phyloP scores from a whole-genome alignment of 2,888 invertebrate species.

The Asteroscopus sphinx region DNA sequence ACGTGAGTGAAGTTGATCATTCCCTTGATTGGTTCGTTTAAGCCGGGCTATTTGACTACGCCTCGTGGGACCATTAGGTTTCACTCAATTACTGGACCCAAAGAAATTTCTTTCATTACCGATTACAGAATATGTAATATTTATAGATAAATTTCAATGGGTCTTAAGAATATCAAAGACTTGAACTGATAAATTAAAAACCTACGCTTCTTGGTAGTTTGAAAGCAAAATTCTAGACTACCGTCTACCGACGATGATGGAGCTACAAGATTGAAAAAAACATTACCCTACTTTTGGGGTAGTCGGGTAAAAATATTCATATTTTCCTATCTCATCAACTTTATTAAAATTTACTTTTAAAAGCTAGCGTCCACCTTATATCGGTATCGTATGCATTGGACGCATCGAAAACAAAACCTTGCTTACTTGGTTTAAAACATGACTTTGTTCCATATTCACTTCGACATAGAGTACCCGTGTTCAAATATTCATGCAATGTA shows the following conservation, averaged over 20 bases:
- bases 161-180: slow-evolving; percentile 3
- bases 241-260: no score
- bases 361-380: no score
- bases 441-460: slow-evolving; percentile 7
- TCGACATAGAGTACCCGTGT: slow-evolving; percentile 12
- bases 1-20: slow-evolving; percentile 44
- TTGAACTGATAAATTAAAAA: background rate
- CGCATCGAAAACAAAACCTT: no score
- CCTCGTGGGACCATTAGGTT: slow-evolving; percentile 52
- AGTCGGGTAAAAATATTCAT: no score
- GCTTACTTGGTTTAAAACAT: no score
- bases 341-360: no score
- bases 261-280: no score
- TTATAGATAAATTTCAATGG: slow-evolving; percentile 3
- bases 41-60: slow-evolving; percentile 49
- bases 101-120: slow-evolving; percentile 48
- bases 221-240: background rate
- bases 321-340: no score
- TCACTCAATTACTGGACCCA: slow-evolving; percentile 50
- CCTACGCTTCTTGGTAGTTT: background rate
- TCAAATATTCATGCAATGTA: slow-evolving; percentile 30
- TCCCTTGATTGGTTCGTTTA: slow-evolving; percentile 41
- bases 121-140: slow-evolving; percentile 25
- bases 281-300: no score
- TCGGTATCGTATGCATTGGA: no score